Evolutionary conservation across 2,113 vertebrate species (phyloP).

Genomic region (Gallinago paraguaiae): DNA sequence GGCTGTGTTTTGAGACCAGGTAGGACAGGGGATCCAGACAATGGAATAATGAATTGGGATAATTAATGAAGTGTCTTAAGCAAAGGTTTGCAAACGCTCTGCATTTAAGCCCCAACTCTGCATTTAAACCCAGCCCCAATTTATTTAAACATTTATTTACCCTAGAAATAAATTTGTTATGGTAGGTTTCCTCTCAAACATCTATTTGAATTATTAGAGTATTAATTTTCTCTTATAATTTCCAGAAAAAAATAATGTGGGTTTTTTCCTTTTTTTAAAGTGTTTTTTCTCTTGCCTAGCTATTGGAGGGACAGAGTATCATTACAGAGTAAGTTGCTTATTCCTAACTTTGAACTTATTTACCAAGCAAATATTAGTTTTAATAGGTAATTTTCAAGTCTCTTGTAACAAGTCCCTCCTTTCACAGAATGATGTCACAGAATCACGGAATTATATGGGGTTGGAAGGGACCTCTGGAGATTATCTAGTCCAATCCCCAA

Average conservation of each 20-base stretch:
- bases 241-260: not conserved
- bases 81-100: not conserved
- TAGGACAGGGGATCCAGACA: not conserved
- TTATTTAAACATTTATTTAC: not conserved
- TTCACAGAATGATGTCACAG: not conserved
- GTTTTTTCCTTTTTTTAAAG: not conserved
- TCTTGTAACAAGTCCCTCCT: not conserved
- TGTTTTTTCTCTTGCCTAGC: not conserved
- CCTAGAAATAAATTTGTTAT: not conserved
- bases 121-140: not conserved
- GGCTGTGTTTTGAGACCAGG: not conserved
- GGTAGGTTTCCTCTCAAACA: not conserved
- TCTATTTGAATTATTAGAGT: not conserved
- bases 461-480: no score
- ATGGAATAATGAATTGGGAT: not conserved
- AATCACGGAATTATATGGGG: no score
- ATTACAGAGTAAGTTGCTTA: not conserved
- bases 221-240: not conserved
- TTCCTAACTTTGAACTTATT: not conserved
- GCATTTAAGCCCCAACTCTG: not conserved
- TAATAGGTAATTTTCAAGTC: not conserved
- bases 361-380: not conserved
- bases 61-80: not conserved
- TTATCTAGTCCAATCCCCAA: no score
- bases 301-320: not conserved